Evolutionary conservation across 1,140 invertebrate species (phyloP), one percentile per base, ranked within the genome.

Genomic region (Brachionus calyciflorus): DNA sequence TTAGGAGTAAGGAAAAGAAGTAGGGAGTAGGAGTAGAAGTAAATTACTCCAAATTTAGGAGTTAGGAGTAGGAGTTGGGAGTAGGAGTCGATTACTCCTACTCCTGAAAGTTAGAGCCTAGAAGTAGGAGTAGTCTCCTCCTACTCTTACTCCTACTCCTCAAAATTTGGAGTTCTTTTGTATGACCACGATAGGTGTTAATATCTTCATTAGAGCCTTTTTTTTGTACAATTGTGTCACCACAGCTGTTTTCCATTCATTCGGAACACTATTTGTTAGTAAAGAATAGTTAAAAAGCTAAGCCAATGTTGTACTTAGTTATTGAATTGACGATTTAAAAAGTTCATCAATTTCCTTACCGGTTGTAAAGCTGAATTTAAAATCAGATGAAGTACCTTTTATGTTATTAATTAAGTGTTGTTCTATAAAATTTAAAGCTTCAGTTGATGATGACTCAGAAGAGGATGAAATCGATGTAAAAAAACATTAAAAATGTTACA

Each of bases 181-280:
- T n/a, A n/a, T n/a, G n/a, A n/a, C n/a, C n/a, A n/a, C n/a, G n/a
- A n/a, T n/a, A n/a, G n/a, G n/a, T n/a, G n/a, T n/a, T n/a, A n/a
- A n/a, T n/a, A n/a, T n/a, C n/a, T n/a, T n/a, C n/a, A n/a, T n/a
- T n/a, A n/a, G n/a, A n/a, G n/a, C n/a, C n/a, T n/a, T n/a, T n/a
- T n/a, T n/a, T n/a, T n/a, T n/a, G n/a, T 65, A 79, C 21, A 78
- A 30, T 9, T 60, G 21, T 14, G 78, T 65, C n/a, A 79, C 63
- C 1, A 37, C 17, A 33, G 77, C 77, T 73, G 78, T 68, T 17
- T 63, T 37, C 41, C 70, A 75, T 19, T 80, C 75, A 28, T 44
- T 14, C 1, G 78, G 77, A 19, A 80, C 19, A 4, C 46, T 17
- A 17, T 9, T 17, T 19, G 49, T 53, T 10, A 17, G 14, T 10